These are phyloP conservation scores for Papilio polyxenes DNA, from an alignment of 1,140 invertebrate species.

Conservation along the genomic window DNA sequence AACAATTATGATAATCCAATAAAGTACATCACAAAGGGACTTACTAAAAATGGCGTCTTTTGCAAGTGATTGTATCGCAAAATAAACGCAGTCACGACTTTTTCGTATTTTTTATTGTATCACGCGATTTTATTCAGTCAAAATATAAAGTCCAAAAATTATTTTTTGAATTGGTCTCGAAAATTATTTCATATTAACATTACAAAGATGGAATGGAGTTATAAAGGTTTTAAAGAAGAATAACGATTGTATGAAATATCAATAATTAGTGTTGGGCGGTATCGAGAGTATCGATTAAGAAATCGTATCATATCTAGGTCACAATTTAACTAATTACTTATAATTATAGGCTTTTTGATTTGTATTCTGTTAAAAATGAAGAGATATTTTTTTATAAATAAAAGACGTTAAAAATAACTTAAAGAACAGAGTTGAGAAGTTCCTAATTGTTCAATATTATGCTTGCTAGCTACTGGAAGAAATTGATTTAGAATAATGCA, in stretches of 20 bases:
- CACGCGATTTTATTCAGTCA: slow-evolving; percentile 47
- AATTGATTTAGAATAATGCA: too few species aligned
- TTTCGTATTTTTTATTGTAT: slow-evolving; percentile 44
- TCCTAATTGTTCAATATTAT: too few species aligned
- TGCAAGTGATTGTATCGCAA: slow-evolving; percentile 47
- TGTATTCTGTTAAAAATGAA: background rate
- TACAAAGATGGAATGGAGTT: slow-evolving; percentile 48
- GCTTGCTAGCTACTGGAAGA: too few species aligned
- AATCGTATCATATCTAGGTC: slow-evolving; percentile 37
- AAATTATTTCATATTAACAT: slow-evolving; percentile 51
- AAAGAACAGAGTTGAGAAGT: too few species aligned
- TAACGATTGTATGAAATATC: slow-evolving; percentile 47
- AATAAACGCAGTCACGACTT: slow-evolving; percentile 52
- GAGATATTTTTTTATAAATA: too few species aligned
- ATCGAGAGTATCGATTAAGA: background rate
- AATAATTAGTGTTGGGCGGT: slow-evolving; percentile 1
- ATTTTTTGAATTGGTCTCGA: slow-evolving; percentile 10
- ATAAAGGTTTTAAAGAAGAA: slow-evolving; percentile 48
- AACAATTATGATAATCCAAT: slow-evolving; percentile 35
- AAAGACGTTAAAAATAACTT: too few species aligned
- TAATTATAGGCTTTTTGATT: background rate
- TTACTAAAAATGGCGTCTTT: slow-evolving; percentile 44
- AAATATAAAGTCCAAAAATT: slow-evolving; percentile 39
- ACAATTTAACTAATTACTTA: slow-evolving; percentile 40
- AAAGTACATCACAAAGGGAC: slow-evolving; percentile 32